These are phyloP conservation scores for Muntiacus reevesi DNA, from an alignment of 2,113 vertebrate genomes.

Conservation along the genomic window DNA sequence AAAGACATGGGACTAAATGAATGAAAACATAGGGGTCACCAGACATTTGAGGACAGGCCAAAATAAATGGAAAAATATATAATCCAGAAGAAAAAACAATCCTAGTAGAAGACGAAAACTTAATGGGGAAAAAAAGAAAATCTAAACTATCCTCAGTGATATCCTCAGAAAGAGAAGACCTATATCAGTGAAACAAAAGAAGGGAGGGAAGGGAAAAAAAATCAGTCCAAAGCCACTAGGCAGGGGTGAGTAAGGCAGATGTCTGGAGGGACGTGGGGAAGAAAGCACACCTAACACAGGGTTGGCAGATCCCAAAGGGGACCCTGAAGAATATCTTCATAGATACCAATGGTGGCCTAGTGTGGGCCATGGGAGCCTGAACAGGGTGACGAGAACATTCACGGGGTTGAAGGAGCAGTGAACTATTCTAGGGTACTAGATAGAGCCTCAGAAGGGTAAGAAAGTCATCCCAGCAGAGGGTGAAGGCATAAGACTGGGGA, in stretches of 20 bases:
- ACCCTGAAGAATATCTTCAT: neutral
- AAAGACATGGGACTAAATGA: conserved; percentile 12
- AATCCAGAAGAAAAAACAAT: neutral
- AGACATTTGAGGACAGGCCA: neutral
- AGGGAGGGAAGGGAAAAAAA: neutral
- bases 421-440: neutral
- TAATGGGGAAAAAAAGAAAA: neutral
- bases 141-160: neutral
- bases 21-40: neutral
- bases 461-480: neutral
- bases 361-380: neutral
- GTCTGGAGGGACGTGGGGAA: neutral
- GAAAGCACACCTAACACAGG: neutral
- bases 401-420: fast-evolving
- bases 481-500: neutral
- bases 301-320: neutral
- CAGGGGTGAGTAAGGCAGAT: neutral
- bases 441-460: neutral
- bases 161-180: neutral
- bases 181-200: neutral
- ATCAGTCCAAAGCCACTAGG: neutral
- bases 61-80: neutral
- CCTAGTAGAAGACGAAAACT: neutral
- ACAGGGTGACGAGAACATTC: neutral
- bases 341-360: neutral